Evolutionary conservation across 2,797 vertebrate genomes (phyloP), one percentile per base, ranked within the genome.

Genomic region (Rallus crepitans): DNA sequence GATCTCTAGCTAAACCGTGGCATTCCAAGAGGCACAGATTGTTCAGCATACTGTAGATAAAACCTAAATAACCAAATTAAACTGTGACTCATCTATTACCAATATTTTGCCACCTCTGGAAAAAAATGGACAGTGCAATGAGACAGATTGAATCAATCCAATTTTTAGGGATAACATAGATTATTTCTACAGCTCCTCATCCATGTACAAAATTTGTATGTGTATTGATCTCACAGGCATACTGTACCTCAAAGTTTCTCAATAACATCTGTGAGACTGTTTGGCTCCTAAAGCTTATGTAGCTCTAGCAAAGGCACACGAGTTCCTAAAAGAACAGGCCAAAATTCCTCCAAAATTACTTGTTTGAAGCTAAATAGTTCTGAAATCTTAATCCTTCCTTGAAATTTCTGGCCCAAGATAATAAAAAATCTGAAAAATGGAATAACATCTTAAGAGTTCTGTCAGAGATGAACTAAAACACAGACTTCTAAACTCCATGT

Each of bases 191-290:
- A 39, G 7, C 31, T 93, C 68, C 13, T 78, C 4, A 3, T 30
- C 28, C 16, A 15, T 20, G 2, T 47, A 23, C 4, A 61, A 28
- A 11, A 0, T 4, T 14, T 59, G 60, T 18, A 9, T 31, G 11
- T 53, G 23, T 9, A 7, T 85, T 77, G 70, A 19, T 83, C 40
- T 79, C 11, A 6, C 4, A 30, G n/a, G 2, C 24, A 65, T 23
- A 6, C 40, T 37, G 30, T 52, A n/a, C 6, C 45, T 12, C 15
- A 30, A 42, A 65, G 6, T 57, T 59, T 84, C 61, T 71, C 23
- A 37, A 0, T 48, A 40, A 59, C 19, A 68, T 78, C 45, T 61
- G 20, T 9, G 33, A 50, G 7, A 27, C 10, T 45, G 0, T 28
- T 39, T n/a, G 57, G 28, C 35, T 80, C 88, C 28, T 39, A 27